Evolutionary conservation across 2,113 vertebrate genomes (phyloP), one percentile per base, ranked within the genome.

Genomic region (Thymallus thymallus): DNA sequence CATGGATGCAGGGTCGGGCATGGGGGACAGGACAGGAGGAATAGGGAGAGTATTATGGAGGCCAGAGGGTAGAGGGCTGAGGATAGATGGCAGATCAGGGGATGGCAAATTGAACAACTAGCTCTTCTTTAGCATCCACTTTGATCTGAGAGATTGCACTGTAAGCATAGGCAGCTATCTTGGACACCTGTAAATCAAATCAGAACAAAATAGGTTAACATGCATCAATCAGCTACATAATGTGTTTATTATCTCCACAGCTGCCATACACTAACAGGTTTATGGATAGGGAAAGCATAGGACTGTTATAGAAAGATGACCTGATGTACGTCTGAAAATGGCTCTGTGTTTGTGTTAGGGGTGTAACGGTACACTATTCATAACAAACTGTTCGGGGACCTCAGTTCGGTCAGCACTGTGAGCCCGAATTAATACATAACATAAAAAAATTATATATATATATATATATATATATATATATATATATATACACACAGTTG

Each of bases 71-170:
- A 26, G 26, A 26, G 26, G 26, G 26, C 26, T 2, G 26, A 26
- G 26, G 26, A 30, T 26, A 26, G 26, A 26, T 1, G 35, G 35
- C 14, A 77, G 79, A 79, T 96, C 94, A 98, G 2, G 96, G 97
- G 86, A 98, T 97, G 80, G 96, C 95, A 90, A 98, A 98, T 92
- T 98, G 96, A 86, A 98, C 96, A 85, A 98, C 96, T 81, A 98
- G 92, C 77, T 98, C 96, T 88, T 98, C 96, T 92, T 97, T 98
- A 77, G 95, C 95, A 4, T 98, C 95, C 81, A 98, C 96, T 75
- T 95, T 95, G 90, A 98, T 98, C 92, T 98, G 97, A 80, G 96
- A 98, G 88, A 98, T 97, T 73, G 96, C 96, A 86, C 97, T 98
- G 92, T 94, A 97, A 88, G 97, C 95, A 0, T 98, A 98, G 20